A percentile compares a stretch with the other conserved stretches of the same genome.
These are phyloP conservation scores for Thomomys bottae DNA, from an alignment of 2,113 vertebrate genomes.

Conservation along the genomic window DNA sequence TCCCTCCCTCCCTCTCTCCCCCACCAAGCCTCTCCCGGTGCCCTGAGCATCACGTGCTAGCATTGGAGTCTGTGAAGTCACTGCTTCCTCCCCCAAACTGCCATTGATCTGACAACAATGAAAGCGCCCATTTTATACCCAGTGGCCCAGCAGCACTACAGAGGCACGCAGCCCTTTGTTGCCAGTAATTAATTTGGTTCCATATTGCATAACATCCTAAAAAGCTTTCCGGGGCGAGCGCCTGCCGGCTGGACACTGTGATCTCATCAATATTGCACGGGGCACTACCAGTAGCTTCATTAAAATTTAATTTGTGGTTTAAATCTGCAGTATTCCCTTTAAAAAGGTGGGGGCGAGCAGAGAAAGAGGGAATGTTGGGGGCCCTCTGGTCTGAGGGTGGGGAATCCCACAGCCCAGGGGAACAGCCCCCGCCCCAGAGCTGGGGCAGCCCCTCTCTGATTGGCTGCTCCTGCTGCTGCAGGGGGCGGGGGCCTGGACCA, in stretches of 20 bases:
- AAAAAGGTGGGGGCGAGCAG: constrained; percentile 59
- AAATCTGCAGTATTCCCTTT: constrained; percentile 82
- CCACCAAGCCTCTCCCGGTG: background rate
- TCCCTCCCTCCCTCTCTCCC: background rate
- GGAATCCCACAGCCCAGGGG: constrained; percentile 14
- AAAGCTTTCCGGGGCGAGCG: constrained; percentile 86
- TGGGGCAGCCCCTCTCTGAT: background rate
- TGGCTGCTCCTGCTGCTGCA: constrained; percentile 4
- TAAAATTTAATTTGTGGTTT: constrained; percentile 89
- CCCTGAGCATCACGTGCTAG: background rate
- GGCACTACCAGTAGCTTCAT: constrained; percentile 86
- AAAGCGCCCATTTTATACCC: constrained; percentile 57
- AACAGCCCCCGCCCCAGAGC: constrained; percentile 22
- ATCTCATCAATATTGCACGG: constrained; percentile 86
- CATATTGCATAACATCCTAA: constrained; percentile 87
- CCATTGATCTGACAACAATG: constrained; percentile 69
- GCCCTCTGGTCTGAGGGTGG: background rate
- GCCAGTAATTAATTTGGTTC: constrained; percentile 87
- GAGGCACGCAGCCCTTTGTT: constrained; percentile 81
- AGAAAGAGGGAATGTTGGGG: background rate
- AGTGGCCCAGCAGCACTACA: constrained; percentile 69
- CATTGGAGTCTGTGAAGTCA: constrained; percentile 36
- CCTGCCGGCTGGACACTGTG: constrained; percentile 80
- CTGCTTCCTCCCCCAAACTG: constrained; percentile 42
- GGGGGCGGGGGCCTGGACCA: background rate